Evolutionary conservation across 2,113 vertebrate species (phyloP).

Genomic region (Eurystomus gularis): DNA sequence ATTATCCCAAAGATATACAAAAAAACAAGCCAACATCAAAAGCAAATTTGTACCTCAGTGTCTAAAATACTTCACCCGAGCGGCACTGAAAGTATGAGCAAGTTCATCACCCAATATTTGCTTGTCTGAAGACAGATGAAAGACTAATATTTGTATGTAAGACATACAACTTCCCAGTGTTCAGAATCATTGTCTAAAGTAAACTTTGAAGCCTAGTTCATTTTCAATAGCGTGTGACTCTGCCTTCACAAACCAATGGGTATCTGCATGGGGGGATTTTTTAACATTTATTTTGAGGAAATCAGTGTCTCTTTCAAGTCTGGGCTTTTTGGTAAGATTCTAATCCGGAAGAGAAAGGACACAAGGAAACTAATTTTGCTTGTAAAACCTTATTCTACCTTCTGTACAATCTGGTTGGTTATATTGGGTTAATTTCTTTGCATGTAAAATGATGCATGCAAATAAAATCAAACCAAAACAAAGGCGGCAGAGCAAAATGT

Average conservation of each 20-base stretch:
- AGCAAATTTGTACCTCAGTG: neutral
- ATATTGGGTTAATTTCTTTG: neutral
- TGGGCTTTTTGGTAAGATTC: neutral
- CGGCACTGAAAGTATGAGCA: neutral
- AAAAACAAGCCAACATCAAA: slow-evolving; percentile 14
- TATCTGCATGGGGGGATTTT: neutral
- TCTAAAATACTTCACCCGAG: neutral
- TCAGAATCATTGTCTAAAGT: neutral
- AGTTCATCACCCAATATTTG: slow-evolving; percentile 11
- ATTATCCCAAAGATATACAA: slow-evolving; percentile 56
- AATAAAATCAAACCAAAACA: slow-evolving; percentile 52
- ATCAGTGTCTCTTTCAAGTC: neutral
- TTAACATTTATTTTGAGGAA: neutral
- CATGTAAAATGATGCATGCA: slow-evolving; percentile 12
- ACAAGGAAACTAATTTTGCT: neutral
- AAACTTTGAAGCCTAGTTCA: neutral
- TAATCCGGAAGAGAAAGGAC: neutral
- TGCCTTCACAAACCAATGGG: neutral
- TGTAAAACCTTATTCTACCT: neutral
- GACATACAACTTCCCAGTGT: neutral
- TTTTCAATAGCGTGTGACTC: rapidly evolving
- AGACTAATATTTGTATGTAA: slow-evolving; percentile 27
- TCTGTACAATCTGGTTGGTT: neutral
- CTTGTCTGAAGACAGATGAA: slow-evolving; percentile 8
- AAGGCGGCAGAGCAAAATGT: slow-evolving; percentile 30